Percentiles rank a stretch among this genome's conserved stretches.
Conservation (phyloP, 2,113 vertebrate species). For the Labeo rohita region DNA sequence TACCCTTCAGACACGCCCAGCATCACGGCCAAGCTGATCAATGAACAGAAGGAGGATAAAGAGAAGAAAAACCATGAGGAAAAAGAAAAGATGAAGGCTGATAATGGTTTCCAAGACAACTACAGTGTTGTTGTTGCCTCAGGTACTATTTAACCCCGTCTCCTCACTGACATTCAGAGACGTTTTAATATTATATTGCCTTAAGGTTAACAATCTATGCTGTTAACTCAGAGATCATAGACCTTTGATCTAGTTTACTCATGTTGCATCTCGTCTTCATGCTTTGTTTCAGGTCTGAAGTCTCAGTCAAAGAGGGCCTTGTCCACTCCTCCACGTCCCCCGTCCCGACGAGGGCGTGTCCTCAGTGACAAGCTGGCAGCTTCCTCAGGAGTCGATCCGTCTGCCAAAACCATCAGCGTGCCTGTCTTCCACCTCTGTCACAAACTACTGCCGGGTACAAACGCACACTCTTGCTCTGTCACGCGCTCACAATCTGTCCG, state of each 20-base stretch:
- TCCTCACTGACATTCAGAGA: neutral
- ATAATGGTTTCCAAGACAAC: slow-evolving; percentile 98
- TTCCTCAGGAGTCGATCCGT: slow-evolving; percentile 86
- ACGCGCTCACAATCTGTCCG: slow-evolving; percentile 2
- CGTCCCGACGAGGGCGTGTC: slow-evolving; percentile 92
- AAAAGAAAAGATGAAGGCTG: slow-evolving; percentile 98
- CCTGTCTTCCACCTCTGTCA: slow-evolving; percentile 98
- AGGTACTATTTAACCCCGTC: slow-evolving; percentile 74
- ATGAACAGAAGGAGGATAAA: slow-evolving; percentile 98
- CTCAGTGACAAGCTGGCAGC: slow-evolving; percentile 89
- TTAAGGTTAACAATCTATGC: neutral
- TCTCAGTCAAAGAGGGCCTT: slow-evolving; percentile 97
- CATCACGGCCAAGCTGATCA: slow-evolving; percentile 98
- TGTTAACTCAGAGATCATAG: neutral
- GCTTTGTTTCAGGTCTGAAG: slow-evolving; percentile 85
- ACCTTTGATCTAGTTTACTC: neutral
- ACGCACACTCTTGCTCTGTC: slow-evolving; percentile 24
- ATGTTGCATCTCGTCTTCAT: neutral
- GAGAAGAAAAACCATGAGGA: slow-evolving; percentile 99
- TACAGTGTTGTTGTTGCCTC: slow-evolving; percentile 98
- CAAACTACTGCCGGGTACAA: slow-evolving; percentile 85
- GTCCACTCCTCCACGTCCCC: slow-evolving; percentile 92
- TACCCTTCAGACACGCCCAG: slow-evolving; percentile 89
- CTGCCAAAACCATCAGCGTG: slow-evolving; percentile 94
- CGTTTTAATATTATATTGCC: neutral